Conservation (phyloP, 1,140 invertebrate genomes). For the Aphidius gifuensis region DNA sequence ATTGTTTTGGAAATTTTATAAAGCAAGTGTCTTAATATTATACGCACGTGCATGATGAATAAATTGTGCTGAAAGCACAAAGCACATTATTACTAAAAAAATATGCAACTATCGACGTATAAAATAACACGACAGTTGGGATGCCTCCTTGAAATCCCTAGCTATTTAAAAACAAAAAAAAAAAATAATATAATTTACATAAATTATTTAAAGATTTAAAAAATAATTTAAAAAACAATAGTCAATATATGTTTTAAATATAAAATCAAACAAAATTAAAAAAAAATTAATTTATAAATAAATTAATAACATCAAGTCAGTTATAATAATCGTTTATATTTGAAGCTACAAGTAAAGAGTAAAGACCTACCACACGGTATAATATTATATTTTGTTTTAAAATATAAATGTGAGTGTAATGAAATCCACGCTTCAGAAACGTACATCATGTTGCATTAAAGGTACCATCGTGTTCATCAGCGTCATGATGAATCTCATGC, state of each 20-base stretch:
- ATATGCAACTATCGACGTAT: constrained; percentile 14
- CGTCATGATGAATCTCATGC: constrained; percentile 10
- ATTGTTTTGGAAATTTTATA: constrained; percentile 23
- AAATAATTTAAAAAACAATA: too few species aligned
- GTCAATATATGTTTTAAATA: too few species aligned
- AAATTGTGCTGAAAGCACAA: background rate
- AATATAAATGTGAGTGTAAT: constrained; percentile 32
- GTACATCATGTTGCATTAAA: constrained; percentile 35
- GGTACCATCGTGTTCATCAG: constrained; percentile 5
- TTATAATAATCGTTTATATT: too few species aligned
- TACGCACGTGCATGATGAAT: constrained; percentile 15
- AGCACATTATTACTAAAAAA: background rate
- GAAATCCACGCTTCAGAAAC: constrained; percentile 32
- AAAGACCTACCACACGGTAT: constrained; percentile 11
- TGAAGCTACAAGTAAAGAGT: background rate
- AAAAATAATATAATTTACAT: too few species aligned
- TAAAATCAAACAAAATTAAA: too few species aligned
- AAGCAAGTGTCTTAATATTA: constrained; percentile 6
- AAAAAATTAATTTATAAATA: too few species aligned
- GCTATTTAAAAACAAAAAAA: too few species aligned
- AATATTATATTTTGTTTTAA: background rate
- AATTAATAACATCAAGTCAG: too few species aligned
- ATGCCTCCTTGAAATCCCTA: background rate
- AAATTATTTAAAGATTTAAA: too few species aligned
- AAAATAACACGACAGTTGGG: constrained; percentile 25